Evolutionary conservation across 2,113 vertebrate genomes (phyloP).

Genomic region (Corydoras sp.): DNA sequence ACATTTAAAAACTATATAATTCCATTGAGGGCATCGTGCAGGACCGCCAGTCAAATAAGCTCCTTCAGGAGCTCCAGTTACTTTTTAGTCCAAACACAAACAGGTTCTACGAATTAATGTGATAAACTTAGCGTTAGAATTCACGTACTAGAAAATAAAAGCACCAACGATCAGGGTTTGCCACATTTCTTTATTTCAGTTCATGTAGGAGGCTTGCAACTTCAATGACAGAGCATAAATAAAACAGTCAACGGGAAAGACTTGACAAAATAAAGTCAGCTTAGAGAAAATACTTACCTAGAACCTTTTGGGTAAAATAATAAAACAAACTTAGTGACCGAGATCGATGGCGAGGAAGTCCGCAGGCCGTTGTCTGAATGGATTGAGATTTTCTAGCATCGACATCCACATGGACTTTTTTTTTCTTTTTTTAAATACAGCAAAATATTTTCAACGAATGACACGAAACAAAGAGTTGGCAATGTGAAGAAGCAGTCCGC

Average conservation of each 20-base stretch:
- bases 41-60: too few species aligned
- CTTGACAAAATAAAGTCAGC: slow-evolving; percentile 58
- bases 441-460: slow-evolving; percentile 2
- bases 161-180: slow-evolving; percentile 24
- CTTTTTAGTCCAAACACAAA: too few species aligned
- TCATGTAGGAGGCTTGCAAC: slow-evolving; percentile 44
- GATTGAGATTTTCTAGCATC: slow-evolving; percentile 21
- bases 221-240: slow-evolving; percentile 57
- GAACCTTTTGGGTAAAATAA: slow-evolving; percentile 54
- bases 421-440: neutral
- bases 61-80: too few species aligned
- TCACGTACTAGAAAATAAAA: neutral
- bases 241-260: slow-evolving; percentile 51
- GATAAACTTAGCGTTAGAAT: neutral
- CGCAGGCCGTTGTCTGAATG: slow-evolving; percentile 38
- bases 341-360: slow-evolving; percentile 34
- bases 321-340: slow-evolving; percentile 42
- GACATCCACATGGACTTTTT: neutral
- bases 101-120: too few species aligned
- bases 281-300: slow-evolving; percentile 74
- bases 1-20: too few species aligned
- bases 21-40: too few species aligned
- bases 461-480: slow-evolving; percentile 9
- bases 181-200: slow-evolving; percentile 56
- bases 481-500: neutral